Base-by-base conservation (phyloP, 37 sponge, comb jelly and placozoan genomes). In the Bolinopsis microptera region DNA sequence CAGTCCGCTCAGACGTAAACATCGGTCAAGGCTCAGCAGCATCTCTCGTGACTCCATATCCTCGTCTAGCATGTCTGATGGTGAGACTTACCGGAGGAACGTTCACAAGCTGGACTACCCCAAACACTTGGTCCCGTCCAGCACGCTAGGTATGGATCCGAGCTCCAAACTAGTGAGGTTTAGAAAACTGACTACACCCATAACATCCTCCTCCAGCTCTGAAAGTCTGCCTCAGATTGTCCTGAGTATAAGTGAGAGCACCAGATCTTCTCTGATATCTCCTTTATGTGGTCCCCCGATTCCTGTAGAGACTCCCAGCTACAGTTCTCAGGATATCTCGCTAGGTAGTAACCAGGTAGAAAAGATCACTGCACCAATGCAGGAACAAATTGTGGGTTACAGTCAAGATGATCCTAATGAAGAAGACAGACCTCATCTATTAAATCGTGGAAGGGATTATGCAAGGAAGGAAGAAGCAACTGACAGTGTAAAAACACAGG, bases 21-120 rank as follows among this genome's bases (percentile, higher is more conserved):
- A 21, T 8, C 5, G 31, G 26, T 72, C 75, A n/a, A 8, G 75
- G 5, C 75, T 72, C 5, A 67, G 21, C 68, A 67, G 18, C 21
- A 21, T 21, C 68, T 72, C 75, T 23, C 31, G 22, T 3, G 26
- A n/a, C 26, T 72, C 31, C 75, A 30, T 28, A 30, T 72, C 75
- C 31, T 72, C 75, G 26, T 28, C 75, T 30, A 30, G 31, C 31
- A 30, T 28, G 22, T 72, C 75, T 23, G 75, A 72, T 28, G 75
- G 75, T 30, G 75, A 72, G 18, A n/a, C 31, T 5, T 72, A 30
- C 75, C 13, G 75, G 31, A 72, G 31, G 26, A 72, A 72, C 31
- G 75, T 72, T n/a, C 26, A n/a, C 75, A 72, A 72, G 31, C 26
- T 72, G 31, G 31, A 72, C n/a, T 72, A 72, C 75, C 75, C 75